Evolutionary conservation across 2,888 invertebrate species (phyloP), one percentile per base, ranked within the genome.

Genomic region (Sinodicranocentrus sp.): DNA sequence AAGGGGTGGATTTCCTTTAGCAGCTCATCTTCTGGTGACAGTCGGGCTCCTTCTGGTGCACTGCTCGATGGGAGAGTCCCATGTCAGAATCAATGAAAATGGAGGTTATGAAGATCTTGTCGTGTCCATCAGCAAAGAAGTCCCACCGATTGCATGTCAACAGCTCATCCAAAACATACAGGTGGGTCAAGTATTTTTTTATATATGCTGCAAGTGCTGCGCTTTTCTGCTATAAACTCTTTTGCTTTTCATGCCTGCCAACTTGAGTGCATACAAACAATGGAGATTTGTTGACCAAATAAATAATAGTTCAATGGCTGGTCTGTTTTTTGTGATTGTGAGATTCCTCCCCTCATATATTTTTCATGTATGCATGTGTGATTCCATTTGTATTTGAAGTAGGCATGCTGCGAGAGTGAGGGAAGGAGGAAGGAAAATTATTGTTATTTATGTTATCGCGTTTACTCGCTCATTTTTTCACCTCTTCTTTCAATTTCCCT

Each of bases 111-210:
- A 88, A 82, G 87, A 88, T 82, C 67, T 88, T 72, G 87, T 88
- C 72, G 88, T 88, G 78, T 87, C 88, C 63, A 87, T 88, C 75
- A 87, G 87, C 52, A 88, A 88, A 82, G 88, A 88, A 84, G 88
- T 88, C 68, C 88, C 88, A 33, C 88, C 88, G 73, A 88, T 88
- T 67, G 88, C 88, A 65, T 88, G 88, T 86, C 88, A 86, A 84
- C 88, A 88, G 73, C 88, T 88, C 80, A 88, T 88, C 78, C 88
- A 88, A 80, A 88, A 88, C 80, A 88, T 88, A 72, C 87, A 88
- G 88, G 88, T 88, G 75, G 70, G 88, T 84, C 52, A 59, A 28
- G 23, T 75, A 28, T 73, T 78, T 48, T 63, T 57, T 10, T 23
- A n/a, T 57, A 2, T 57, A n/a, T 33, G 33, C 57, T 17, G 5